These are phyloP conservation scores for Antheraea assamensis DNA, from an alignment of 2,888 invertebrate genomes.

Conservation along the genomic window DNA sequence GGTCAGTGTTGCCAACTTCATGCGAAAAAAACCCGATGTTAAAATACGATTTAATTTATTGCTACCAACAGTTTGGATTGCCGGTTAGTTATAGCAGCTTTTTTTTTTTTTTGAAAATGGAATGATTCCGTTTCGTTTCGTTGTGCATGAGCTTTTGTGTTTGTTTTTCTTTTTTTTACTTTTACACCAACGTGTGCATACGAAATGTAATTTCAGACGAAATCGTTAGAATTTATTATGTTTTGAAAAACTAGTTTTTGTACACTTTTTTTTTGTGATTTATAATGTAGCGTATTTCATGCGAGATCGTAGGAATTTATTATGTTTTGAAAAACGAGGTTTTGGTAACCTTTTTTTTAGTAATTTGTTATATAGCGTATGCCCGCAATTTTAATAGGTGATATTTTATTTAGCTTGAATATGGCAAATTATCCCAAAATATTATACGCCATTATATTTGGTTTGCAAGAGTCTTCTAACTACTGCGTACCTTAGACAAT, in stretches of 20 bases:
- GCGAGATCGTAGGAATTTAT: background rate
- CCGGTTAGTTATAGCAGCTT: conserved; percentile 10
- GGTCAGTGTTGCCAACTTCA: conserved; percentile 47
- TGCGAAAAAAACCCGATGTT: conserved; percentile 14
- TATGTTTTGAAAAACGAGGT: background rate
- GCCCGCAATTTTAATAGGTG: too few species aligned
- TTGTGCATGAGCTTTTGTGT: background rate
- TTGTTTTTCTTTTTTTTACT: background rate
- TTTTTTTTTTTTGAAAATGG: conserved; percentile 7
- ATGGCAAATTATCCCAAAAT: too few species aligned
- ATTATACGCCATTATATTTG: too few species aligned
- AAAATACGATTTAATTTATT: conserved; percentile 20
- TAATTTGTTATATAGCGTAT: background rate
- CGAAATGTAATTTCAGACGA: background rate
- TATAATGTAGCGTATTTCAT: background rate
- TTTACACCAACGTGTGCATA: background rate
- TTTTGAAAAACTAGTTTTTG: background rate
- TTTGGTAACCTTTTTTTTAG: background rate
- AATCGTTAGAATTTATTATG: background rate
- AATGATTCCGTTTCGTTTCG: background rate
- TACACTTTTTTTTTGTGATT: background rate
- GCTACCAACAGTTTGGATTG: conserved; percentile 15
- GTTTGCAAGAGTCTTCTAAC: too few species aligned
- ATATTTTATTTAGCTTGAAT: too few species aligned
- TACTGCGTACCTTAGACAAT: background rate